Evolutionary conservation across 2,797 vertebrate species (phyloP).

Genomic region (Simalia tracyae): DNA sequence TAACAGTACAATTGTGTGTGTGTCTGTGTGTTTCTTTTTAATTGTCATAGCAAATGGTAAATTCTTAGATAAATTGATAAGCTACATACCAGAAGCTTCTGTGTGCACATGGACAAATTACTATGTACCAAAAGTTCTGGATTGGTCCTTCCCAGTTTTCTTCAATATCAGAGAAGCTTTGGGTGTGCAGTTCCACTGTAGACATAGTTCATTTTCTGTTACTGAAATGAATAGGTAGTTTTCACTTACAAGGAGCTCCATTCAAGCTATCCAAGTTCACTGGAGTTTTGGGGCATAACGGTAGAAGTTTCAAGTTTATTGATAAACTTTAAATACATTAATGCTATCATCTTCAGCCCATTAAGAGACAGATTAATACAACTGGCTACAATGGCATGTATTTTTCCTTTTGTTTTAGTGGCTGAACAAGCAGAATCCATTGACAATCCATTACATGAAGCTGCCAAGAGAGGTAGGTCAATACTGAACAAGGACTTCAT

Average conservation of each 20-base stretch:
- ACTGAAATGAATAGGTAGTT: background rate
- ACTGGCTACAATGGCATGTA: constrained; percentile 33
- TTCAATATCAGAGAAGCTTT: background rate
- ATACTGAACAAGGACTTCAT: background rate
- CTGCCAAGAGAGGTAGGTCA: constrained; percentile 89
- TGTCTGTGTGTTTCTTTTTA: background rate
- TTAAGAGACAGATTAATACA: background rate
- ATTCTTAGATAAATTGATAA: background rate
- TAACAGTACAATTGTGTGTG: background rate
- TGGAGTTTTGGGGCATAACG: background rate
- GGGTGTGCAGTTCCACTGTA: background rate
- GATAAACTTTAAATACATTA: background rate
- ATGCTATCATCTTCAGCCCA: background rate
- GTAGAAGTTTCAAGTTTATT: background rate
- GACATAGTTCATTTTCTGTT: background rate
- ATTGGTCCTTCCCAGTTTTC: background rate
- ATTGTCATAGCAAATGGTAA: background rate
- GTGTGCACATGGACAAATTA: background rate
- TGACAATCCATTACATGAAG: constrained; percentile 96
- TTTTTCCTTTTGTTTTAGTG: constrained; percentile 75
- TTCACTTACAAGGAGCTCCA: background rate
- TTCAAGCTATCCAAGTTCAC: background rate
- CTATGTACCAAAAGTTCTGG: background rate
- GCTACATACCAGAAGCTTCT: background rate
- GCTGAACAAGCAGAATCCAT: constrained; percentile 95